Evolutionary conservation across 92 coral and sea anemone species (phyloP), one percentile per base, ranked within the genome.

Genomic region (Siderastrea siderea): DNA sequence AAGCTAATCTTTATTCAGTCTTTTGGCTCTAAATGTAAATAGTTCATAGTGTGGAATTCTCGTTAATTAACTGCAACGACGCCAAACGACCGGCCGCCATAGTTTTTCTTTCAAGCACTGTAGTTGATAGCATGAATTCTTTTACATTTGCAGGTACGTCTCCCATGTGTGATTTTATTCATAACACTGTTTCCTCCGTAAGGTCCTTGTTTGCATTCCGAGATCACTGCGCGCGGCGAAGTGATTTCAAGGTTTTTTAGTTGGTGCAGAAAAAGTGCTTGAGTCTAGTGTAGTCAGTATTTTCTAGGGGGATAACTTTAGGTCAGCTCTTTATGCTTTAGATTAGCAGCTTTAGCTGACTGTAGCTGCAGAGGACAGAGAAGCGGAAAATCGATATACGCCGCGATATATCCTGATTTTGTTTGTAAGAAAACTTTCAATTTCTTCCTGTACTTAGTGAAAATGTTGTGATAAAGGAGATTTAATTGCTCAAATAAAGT

Each of bases 201-300:
- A 43, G 7, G 6, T 47, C 1, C 47, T 1, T 82, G 68, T 71
- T 70, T 82, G 57, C 86, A 82, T 82, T 82, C 86, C 86, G 67
- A 16, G 8, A 57, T 82, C 86, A 71, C 86, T 70, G 11, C 1
- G 78, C 6, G 8, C 8, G 47, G 3, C 48, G 17, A 47, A 49
- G 2, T 11, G 48, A 43, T 15, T 11, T 15, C 47, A 12, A 43
- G 44, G 5, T 6, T 26, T 73, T 52, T 47, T 73, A 17, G 3
- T 74, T 14, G 16, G 1, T 15, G 59, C 43, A 74, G 53, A 26
- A 17, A 26, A 69, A 67, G 71, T 67, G 48, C 43, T 61, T 16
- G 16, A 61, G 26, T 61, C 26, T 3, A 61, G 26, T 61, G 10
- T 10, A 10, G 57, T 53, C 57, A 10, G 1, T 10, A 5, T 6